Base-by-base conservation (phyloP, 2,888 invertebrate species). In the Thereva nobilitata region DNA sequence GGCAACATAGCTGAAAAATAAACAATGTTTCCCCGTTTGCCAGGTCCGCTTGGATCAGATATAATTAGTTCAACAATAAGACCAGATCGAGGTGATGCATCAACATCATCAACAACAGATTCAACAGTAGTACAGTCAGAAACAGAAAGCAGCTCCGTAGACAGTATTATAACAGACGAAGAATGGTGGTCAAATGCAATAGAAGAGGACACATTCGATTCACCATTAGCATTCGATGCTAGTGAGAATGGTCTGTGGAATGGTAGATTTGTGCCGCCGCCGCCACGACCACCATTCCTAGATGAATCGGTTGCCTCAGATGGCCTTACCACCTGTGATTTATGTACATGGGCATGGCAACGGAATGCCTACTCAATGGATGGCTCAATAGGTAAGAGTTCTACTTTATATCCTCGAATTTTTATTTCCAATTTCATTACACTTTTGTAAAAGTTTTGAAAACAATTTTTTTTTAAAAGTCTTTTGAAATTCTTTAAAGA, bases 311-410 rank as follows among this genome's bases (percentile, higher is more conserved):
- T 85, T 72, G 83, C 84, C 72, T 84, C 87, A 69, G 88, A 89
- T 79, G 89, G 88, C 68, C 84, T 88, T 72, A 89, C 89, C 75
- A 88, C 88, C 76, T 89, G 89, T 80, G 89, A 89, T 82, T 84
- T 89, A 72, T 89, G 89, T 79, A 84, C 88, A 73, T 89, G 89
- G 89, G 89, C 89, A 74, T 86, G 86, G 84, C 85, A 86, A 76
- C 83, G 84, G 76, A 84, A 83, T 80, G 82, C 83, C 74, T 84
- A 81, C 80, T 84, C 82, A 68, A 77, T 84, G 71, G 87, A 87
- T 73, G 84, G 84, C 71, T 83, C 86, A 72, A 82, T 85, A 75
- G 86, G 87, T 87, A 76, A 83, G 84, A 82, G 23, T 23, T 23
- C 23, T 23, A 23, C 23, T 23, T 23, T 23, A 23, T 23, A 2